A percentile compares a stretch with the other conserved stretches of the same genome.
Evolutionary conservation across 2,888 invertebrate genomes (phyloP).

Genomic region (Ferrisia virgata): DNA sequence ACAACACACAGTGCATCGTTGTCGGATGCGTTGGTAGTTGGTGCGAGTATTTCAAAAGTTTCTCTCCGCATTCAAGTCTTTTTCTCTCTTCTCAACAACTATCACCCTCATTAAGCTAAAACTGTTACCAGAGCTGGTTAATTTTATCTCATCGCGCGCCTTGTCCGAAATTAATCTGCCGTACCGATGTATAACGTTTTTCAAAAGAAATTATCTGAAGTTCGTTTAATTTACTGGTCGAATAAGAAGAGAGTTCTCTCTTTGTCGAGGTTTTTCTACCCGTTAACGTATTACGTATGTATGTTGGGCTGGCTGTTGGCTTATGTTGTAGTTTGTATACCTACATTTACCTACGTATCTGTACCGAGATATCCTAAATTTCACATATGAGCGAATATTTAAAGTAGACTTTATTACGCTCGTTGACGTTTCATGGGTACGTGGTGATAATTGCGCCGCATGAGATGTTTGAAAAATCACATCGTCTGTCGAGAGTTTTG

Average conservation of each 20-base stretch:
- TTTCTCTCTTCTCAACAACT: not conserved
- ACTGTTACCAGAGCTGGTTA: not conserved
- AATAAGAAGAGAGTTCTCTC: not conserved
- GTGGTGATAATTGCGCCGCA: not conserved
- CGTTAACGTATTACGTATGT: not conserved
- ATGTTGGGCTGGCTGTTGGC: not conserved
- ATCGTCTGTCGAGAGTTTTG: no score
- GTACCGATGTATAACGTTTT: not conserved
- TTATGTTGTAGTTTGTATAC: no score
- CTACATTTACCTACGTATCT: not conserved
- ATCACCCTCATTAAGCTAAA: slow-evolving; percentile 9
- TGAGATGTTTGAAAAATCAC: not conserved
- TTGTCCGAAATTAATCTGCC: slow-evolving; percentile 24
- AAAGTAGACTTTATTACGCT: not conserved
- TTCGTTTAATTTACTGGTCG: not conserved
- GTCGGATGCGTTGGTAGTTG: not conserved
- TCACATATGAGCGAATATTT: not conserved
- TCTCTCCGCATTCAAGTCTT: no score
- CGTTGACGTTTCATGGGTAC: not conserved
- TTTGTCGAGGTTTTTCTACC: not conserved
- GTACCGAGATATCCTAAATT: not conserved
- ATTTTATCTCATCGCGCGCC: slow-evolving; percentile 20
- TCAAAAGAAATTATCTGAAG: not conserved
- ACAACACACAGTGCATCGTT: not conserved
- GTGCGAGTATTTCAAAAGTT: not conserved